phyloP scores from a whole-genome alignment of 1,140 invertebrate species.

The Nylanderia fulva region DNA sequence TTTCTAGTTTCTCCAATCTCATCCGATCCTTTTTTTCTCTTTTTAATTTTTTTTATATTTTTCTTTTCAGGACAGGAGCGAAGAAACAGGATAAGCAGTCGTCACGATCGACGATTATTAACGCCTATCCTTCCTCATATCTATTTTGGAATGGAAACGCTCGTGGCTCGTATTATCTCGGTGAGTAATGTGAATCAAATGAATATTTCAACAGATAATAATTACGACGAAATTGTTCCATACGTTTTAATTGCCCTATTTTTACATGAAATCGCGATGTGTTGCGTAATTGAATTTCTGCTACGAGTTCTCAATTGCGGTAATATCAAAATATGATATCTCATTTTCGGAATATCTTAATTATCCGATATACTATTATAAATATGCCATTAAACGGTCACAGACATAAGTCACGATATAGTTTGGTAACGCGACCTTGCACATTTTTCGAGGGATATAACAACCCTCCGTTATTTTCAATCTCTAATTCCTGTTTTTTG shows the following conservation, averaged over 20 bases:
- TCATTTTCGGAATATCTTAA: constrained; percentile 1
- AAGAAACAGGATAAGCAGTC: neutral
- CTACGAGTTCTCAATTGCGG: constrained; percentile 4
- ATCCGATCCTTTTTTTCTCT: constrained; percentile 39
- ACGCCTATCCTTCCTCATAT: constrained; percentile 14
- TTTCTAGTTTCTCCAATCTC: constrained; percentile 61
- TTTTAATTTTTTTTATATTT: neutral
- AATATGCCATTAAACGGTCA: neutral
- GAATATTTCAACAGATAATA: constrained; percentile 16
- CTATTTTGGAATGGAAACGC: neutral
- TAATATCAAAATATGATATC: neutral
- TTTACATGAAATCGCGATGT: neutral
- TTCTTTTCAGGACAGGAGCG: neutral
- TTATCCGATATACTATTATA: no score
- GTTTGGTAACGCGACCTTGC: neutral
- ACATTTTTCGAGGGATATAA: neutral
- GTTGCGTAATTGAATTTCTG: neutral
- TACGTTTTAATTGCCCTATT: neutral
- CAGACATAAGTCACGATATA: neutral
- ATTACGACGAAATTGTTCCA: neutral
- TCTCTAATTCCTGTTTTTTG: constrained; percentile 17
- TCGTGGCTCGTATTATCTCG: neutral
- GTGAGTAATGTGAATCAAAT: neutral
- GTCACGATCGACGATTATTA: constrained; percentile 45
- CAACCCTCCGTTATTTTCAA: constrained; percentile 23